Percentiles rank a stretch among this genome's conserved stretches.
Conservation (phyloP, 2,113 vertebrate genomes). For the Notarius quadriscutis region DNA sequence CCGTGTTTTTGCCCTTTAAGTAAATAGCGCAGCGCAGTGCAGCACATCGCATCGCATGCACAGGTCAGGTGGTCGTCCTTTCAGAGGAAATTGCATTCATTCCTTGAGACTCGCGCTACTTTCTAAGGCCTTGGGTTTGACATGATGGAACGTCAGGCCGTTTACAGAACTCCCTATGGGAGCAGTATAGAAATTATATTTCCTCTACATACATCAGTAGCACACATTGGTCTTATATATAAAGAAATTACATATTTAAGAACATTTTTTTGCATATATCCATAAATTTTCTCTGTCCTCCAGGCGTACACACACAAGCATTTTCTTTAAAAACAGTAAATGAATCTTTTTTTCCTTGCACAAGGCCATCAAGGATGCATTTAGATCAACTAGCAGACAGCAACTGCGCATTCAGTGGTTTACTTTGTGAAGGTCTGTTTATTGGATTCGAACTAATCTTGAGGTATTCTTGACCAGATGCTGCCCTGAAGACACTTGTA, state of each 20-base stretch:
- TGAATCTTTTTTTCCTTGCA: neutral
- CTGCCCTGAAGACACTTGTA: conserved; percentile 28
- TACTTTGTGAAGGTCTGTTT: neutral
- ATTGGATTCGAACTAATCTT: conserved; percentile 18
- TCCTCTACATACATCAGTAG: conserved; percentile 56
- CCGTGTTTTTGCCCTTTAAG: conserved; percentile 52
- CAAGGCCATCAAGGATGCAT: neutral
- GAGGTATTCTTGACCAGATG: conserved; percentile 27
- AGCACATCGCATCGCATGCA: conserved; percentile 43
- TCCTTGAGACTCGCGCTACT: conserved; percentile 47
- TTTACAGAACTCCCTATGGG: conserved; percentile 58
- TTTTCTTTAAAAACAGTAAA: neutral
- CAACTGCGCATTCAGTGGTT: neutral
- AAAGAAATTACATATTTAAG: conserved; percentile 43
- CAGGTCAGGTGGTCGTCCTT: conserved; percentile 28
- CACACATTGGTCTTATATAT: conserved; percentile 35
- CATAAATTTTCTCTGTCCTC: neutral
- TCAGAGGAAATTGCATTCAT: conserved; percentile 62
- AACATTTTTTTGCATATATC: neutral
- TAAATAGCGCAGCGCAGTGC: neutral
- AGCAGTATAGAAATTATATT: conserved; percentile 61
- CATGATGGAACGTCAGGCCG: conserved; percentile 53
- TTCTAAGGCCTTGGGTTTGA: conserved; percentile 52
- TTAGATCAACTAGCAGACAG: neutral
- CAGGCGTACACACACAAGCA: neutral